A percentile compares a stretch with the other conserved stretches of the same genome.
Conservation (phyloP, 2,888 invertebrate genomes). For the Drosophila monieri region DNA sequence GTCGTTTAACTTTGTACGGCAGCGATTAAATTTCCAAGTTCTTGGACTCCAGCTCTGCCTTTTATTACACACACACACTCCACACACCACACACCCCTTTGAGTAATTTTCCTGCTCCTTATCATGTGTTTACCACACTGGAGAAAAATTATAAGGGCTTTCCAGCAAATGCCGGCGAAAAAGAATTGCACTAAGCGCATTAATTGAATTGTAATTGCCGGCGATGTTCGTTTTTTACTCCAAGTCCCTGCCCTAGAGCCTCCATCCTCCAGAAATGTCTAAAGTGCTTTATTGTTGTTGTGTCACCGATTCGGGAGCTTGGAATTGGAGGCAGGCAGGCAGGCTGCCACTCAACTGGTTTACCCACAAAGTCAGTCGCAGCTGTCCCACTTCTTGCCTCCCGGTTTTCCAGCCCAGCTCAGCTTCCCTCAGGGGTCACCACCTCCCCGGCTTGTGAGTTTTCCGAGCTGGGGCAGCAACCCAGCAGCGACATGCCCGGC, state of each 20-base stretch:
- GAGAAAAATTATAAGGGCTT: conserved; percentile 25
- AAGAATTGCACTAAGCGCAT: conserved; percentile 74
- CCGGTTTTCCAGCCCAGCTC: neutral
- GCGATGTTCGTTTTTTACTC: conserved; percentile 21
- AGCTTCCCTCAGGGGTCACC: neutral
- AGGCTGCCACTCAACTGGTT: conserved; percentile 64
- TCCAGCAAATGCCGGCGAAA: conserved; percentile 30
- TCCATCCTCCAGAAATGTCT: neutral
- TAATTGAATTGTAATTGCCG: conserved; percentile 79
- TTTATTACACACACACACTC: conserved; percentile 13
- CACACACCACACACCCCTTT: conserved; percentile 1
- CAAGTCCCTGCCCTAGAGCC: neutral
- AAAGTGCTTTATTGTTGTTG: conserved; percentile 25
- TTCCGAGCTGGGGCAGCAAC: conserved; percentile 28
- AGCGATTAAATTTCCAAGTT: conserved; percentile 71
- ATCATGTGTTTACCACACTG: conserved; percentile 58
- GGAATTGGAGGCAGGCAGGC: conserved; percentile 35
- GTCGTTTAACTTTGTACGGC: conserved; percentile 75
- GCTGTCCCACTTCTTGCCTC: conserved; percentile 6
- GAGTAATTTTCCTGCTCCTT: conserved; percentile 42
- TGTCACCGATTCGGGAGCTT: conserved; percentile 39
- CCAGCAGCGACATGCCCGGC: conserved; percentile 41
- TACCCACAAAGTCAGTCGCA: conserved; percentile 36
- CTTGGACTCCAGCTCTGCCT: conserved; percentile 59
- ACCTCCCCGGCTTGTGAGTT: conserved; percentile 14